phyloP scores from a whole-genome alignment of 2,797 vertebrate genomes.

The Eupleurogrammus muticus region DNA sequence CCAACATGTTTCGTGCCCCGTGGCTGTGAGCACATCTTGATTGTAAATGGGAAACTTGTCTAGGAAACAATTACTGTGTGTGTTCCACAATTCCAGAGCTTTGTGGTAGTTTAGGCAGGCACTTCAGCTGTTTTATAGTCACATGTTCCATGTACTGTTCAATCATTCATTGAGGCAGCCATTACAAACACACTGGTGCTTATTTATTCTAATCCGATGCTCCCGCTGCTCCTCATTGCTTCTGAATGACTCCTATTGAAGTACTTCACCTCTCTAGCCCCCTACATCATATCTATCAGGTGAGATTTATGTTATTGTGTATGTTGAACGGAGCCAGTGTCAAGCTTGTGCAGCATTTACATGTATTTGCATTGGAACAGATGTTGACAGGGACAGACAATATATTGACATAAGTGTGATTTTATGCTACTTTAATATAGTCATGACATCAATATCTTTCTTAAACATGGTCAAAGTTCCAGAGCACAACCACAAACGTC shows the following conservation, averaged over 20 bases:
- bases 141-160: not conserved
- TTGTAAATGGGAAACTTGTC: constrained; percentile 20
- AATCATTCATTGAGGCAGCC: constrained; percentile 16
- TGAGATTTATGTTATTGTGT: constrained; percentile 10
- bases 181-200: constrained; percentile 9
- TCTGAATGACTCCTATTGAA: constrained; percentile 31
- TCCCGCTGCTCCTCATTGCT: constrained; percentile 34
- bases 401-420: too few relatives aligned
- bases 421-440: too few relatives aligned
- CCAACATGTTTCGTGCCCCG: constrained; percentile 17
- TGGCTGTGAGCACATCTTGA: constrained; percentile 17
- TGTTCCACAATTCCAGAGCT: constrained; percentile 27
- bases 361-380: not conserved
- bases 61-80: not conserved
- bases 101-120: constrained; percentile 10
- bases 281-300: constrained; percentile 1
- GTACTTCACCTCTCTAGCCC: constrained; percentile 11
- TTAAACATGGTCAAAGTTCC: too few relatives aligned
- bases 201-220: constrained; percentile 29
- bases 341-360: not conserved
- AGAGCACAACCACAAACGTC: too few relatives aligned
- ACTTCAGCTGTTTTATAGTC: constrained; percentile 21
- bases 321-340: constrained; percentile 2
- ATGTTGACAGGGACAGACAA: too few relatives aligned
- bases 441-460: too few relatives aligned